A percentile compares a stretch with the other conserved stretches of the same genome.
Evolutionary conservation across 2,888 invertebrate species (phyloP).

Genomic region (Watsonalla binaria): DNA sequence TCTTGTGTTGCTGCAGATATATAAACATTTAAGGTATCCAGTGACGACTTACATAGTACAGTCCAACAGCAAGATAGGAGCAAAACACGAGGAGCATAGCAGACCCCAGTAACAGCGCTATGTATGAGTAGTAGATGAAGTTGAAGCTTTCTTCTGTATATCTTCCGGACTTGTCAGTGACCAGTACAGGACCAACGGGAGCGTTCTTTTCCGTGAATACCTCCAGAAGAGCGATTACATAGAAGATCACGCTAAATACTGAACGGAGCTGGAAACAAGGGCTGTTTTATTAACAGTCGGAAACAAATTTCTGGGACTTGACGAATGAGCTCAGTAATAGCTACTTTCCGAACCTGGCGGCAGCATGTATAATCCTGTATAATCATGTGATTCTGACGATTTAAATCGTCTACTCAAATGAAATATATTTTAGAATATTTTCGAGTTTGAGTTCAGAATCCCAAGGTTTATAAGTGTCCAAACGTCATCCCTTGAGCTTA

Average conservation of each 20-base stretch:
- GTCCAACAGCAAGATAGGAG: slow-evolving; percentile 23
- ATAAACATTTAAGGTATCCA: not conserved
- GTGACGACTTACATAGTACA: slow-evolving; percentile 26
- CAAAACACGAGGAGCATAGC: slow-evolving; percentile 21
- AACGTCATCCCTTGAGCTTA: not conserved
- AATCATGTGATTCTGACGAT: no score
- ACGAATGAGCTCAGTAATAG: no score
- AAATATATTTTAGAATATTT: no score
- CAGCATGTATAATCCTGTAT: no score
- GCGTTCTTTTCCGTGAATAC: slow-evolving; percentile 15
- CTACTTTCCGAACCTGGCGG: no score
- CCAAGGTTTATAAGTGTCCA: not conserved
- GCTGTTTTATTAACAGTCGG: not conserved
- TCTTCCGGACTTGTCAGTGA: slow-evolving; percentile 2
- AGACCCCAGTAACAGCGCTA: slow-evolving; percentile 28
- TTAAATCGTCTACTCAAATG: no score
- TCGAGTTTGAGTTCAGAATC: not conserved
- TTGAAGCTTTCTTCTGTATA: slow-evolving; percentile 2
- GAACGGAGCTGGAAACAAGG: slow-evolving; percentile 34
- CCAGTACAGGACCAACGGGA: slow-evolving; percentile 12
- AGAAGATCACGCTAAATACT: slow-evolving; percentile 27
- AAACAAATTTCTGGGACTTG: not conserved
- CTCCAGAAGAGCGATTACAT: slow-evolving; percentile 22
- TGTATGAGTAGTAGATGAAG: slow-evolving; percentile 19
- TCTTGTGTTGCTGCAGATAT: not conserved